phyloP scores from a whole-genome alignment of 2,888 invertebrate species.

The Drosophila peninsularis region DNA sequence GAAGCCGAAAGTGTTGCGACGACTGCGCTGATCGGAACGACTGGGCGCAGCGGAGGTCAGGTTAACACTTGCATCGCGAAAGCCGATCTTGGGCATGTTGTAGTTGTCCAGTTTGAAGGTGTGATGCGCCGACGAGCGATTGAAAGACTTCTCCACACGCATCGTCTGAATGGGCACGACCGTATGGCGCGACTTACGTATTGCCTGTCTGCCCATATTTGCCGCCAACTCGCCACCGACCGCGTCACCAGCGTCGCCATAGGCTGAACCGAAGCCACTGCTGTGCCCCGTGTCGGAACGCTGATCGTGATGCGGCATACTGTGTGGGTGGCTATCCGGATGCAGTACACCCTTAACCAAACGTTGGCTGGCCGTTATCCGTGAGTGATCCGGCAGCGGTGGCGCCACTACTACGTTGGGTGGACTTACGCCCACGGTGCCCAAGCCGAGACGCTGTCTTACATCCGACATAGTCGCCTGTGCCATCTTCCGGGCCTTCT shows the following conservation, averaged over 20 bases:
- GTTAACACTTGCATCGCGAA: slow-evolving; percentile 2
- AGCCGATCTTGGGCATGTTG: slow-evolving; percentile 56
- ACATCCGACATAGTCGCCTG: slow-evolving; percentile 88
- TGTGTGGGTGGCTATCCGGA: slow-evolving; percentile 41
- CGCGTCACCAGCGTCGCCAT: slow-evolving; percentile 42
- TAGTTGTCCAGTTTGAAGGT: slow-evolving; percentile 52
- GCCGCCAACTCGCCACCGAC: slow-evolving; percentile 9
- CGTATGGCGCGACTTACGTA: slow-evolving; percentile 26
- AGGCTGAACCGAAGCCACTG: neutral
- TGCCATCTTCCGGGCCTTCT: slow-evolving; percentile 88
- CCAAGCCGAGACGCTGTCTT: slow-evolving; percentile 87
- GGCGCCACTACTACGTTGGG: slow-evolving; percentile 50
- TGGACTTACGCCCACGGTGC: slow-evolving; percentile 47
- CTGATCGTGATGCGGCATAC: slow-evolving; percentile 29
- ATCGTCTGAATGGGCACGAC: slow-evolving; percentile 69
- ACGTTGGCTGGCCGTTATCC: slow-evolving; percentile 54
- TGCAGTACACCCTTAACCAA: slow-evolving; percentile 39
- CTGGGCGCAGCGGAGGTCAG: neutral
- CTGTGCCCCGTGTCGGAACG: slow-evolving; percentile 32
- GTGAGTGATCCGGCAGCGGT: slow-evolving; percentile 43
- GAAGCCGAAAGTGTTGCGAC: slow-evolving; percentile 40
- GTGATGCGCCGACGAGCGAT: slow-evolving; percentile 32
- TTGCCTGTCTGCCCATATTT: neutral
- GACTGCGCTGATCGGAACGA: slow-evolving; percentile 19
- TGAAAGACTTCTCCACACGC: slow-evolving; percentile 67